Percentiles rank a stretch among this genome's conserved stretches.
These are phyloP conservation scores for Psophia crepitans DNA, from an alignment of 2,113 vertebrate genomes.

Conservation along the genomic window DNA sequence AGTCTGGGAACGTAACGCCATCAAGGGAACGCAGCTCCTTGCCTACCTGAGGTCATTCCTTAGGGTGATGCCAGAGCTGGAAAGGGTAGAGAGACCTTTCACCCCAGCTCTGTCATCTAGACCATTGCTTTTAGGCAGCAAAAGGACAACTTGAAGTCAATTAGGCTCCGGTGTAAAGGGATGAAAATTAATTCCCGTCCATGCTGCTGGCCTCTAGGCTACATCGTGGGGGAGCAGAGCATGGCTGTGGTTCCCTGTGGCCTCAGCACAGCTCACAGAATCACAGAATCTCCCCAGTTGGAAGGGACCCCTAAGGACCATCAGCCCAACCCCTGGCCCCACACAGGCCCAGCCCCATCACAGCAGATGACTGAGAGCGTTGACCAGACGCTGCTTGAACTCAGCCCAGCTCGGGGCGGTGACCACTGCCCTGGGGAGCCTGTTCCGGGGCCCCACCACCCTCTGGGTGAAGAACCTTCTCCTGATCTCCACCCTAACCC, in stretches of 20 bases:
- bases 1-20: fast-evolving
- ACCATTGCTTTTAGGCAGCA: neutral
- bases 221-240: neutral
- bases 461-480: too few species aligned
- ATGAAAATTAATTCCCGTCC: neutral
- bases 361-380: too few species aligned
- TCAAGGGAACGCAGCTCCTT: fast-evolving
- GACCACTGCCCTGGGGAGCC: too few species aligned
- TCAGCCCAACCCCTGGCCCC: too few species aligned
- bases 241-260: neutral
- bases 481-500: too few species aligned
- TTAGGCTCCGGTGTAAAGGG: neutral
- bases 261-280: neutral
- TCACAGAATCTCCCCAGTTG: too few species aligned
- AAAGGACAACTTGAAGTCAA: neutral
- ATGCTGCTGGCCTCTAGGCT: fast-evolving
- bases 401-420: too few species aligned
- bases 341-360: too few species aligned
- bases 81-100: neutral
- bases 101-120: fast-evolving
- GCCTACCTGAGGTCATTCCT: neutral
- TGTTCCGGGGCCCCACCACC: too few species aligned
- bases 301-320: too few species aligned
- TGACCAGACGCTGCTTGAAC: too few species aligned
- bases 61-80: neutral